Evolutionary conservation across 2,113 vertebrate species (phyloP), one percentile per base, ranked within the genome.

Genomic region (Psephotus haematonotus): DNA sequence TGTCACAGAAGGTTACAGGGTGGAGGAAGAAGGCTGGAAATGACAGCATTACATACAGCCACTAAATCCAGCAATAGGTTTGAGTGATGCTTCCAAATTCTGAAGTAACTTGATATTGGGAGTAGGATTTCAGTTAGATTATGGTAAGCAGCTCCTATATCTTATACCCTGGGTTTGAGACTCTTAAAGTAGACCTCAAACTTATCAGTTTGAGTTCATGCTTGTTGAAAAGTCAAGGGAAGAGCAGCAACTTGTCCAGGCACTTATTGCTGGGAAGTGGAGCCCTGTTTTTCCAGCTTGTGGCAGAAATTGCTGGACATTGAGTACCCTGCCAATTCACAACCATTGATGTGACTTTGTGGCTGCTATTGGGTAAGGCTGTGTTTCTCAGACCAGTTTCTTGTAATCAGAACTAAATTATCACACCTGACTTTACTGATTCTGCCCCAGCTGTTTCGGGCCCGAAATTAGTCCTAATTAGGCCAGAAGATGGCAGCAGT

Each of bases 401-500:
- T 63, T 50, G 14, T 55, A 37, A 43, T 17, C 11, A 74, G 63
- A 83, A 43, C 7, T 16, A 7, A 35, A 31, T 23, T 2, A 9
- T 7, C 39, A 3, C 8, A 4, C 33, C 19, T 22, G 24, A 44
- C 24, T 9, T 29, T 8, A 7, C 7, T 4, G 43, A 37, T 11
- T 44, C 44, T 39, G 33, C 33, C 67, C 9, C 18, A 39, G 24
- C 1, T 33, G 35, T 79, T 37, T 22, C 1, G 6, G 19, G 46
- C 35, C 20, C 1, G 14, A 46, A 67, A 50, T 31, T 1, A 53
- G 43, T 6, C 39, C 24, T 9, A 5, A 0, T 2, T 16, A 16
- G 19, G 41, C 94, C 96, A 93, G 95, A 3, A 93, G 96, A 85
- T 97, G 96, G 96, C 96, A 95, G 93, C 81, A 89, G 52, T 5